phyloP scores from a whole-genome alignment of 2,797 vertebrate genomes.

The Pelobates cultripes region DNA sequence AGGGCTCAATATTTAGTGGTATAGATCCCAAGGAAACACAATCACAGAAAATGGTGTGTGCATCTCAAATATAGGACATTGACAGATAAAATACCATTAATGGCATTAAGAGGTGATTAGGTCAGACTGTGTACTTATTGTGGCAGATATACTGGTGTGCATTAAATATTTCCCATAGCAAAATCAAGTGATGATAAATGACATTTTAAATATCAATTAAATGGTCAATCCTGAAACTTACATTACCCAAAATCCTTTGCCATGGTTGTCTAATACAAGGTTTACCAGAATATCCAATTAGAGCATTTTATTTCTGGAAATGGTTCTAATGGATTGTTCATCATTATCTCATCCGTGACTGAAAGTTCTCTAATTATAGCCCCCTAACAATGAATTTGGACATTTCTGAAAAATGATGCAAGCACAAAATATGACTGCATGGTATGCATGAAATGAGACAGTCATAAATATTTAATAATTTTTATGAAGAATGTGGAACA shows the following conservation, averaged over 20 bases:
- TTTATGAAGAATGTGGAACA: slow-evolving; percentile 18
- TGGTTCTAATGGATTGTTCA: slow-evolving; percentile 33
- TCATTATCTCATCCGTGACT: slow-evolving; percentile 29
- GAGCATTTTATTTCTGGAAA: slow-evolving; percentile 36
- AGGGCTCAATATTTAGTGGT: too few relatives aligned
- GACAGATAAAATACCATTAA: too few relatives aligned
- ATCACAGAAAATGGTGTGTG: too few relatives aligned
- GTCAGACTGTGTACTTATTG: too few relatives aligned
- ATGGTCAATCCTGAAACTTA: not conserved
- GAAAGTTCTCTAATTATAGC: slow-evolving; percentile 45
- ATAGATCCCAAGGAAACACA: too few relatives aligned
- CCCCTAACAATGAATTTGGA: slow-evolving; percentile 1
- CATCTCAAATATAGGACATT: too few relatives aligned
- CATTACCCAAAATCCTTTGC: not conserved
- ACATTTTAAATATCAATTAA: not conserved
- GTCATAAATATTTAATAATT: slow-evolving; percentile 43
- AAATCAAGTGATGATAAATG: too few relatives aligned
- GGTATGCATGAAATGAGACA: slow-evolving; percentile 25
- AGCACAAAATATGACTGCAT: slow-evolving; percentile 25
- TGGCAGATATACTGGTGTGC: too few relatives aligned
- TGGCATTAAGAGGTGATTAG: too few relatives aligned
- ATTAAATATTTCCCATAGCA: too few relatives aligned
- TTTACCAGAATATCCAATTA: slow-evolving; percentile 19
- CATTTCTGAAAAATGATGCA: slow-evolving; percentile 32
- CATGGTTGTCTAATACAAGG: slow-evolving; percentile 2